Evolutionary conservation across 1,140 invertebrate genomes (phyloP).

Genomic region (Andrena cerasifolii): DNA sequence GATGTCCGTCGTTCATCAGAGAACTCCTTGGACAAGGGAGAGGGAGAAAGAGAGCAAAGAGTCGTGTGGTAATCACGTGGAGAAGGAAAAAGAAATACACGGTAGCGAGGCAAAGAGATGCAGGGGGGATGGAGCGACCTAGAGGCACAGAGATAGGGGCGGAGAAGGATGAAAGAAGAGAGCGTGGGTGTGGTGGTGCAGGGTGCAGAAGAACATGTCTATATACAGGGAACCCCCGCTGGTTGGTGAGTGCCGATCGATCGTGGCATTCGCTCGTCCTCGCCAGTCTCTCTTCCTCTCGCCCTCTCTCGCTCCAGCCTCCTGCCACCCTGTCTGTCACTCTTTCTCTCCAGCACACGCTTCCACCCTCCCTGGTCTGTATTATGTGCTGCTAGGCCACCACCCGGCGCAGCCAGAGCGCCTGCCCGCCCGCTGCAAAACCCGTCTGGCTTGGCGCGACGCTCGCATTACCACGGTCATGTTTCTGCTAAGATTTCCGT

Average conservation of each 20-base stretch:
- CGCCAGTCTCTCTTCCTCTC: conserved; percentile 28
- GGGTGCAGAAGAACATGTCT: conserved; percentile 43
- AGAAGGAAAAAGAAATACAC: background rate
- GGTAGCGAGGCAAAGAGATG: background rate
- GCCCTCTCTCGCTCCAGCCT: too few species aligned
- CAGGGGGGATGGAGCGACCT: background rate
- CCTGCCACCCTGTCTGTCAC: conserved; percentile 17
- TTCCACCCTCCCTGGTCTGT: conserved; percentile 5
- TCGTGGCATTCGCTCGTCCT: conserved; percentile 62
- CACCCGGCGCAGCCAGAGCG: conserved; percentile 44
- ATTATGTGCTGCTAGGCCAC: conserved; percentile 1
- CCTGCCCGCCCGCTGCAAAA: conserved; percentile 58
- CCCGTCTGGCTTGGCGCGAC: conserved; percentile 60
- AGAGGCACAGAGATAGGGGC: background rate
- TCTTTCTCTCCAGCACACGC: conserved; percentile 48
- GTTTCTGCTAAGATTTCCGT: conserved; percentile 44
- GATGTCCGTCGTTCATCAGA: conserved; percentile 52
- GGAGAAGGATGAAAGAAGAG: conserved; percentile 12
- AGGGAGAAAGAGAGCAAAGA: conserved; percentile 1
- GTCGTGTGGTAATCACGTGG: background rate
- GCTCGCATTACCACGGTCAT: conserved; percentile 51
- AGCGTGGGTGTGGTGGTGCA: conserved; percentile 37
- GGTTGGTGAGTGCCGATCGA: conserved; percentile 71
- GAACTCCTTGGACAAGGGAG: conserved; percentile 15
- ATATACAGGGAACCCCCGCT: conserved; percentile 44